These are phyloP conservation scores for Hoplodrina blanda DNA, from an alignment of 2,888 invertebrate species.

Conservation along the genomic window DNA sequence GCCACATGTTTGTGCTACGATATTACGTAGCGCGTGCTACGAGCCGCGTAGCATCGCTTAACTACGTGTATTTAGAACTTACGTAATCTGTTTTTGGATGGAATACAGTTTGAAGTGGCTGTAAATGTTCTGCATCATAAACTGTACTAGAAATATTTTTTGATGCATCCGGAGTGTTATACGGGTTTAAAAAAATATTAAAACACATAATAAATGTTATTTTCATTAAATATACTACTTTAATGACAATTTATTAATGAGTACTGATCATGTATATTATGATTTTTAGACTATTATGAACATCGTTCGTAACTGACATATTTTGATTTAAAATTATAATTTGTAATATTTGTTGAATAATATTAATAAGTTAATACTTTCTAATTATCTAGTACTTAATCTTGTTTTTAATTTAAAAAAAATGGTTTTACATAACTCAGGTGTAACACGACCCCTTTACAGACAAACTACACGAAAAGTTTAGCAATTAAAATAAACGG, in stretches of 20 bases:
- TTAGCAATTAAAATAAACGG: slow-evolving; percentile 20
- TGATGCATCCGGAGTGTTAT: not conserved
- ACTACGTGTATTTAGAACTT: slow-evolving; percentile 5
- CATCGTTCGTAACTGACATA: too few relatives aligned
- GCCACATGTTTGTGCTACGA: slow-evolving; percentile 38
- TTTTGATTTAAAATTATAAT: too few relatives aligned
- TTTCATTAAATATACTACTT: not conserved
- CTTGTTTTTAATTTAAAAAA: too few relatives aligned
- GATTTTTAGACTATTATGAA: too few relatives aligned
- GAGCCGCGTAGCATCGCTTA: slow-evolving; percentile 12
- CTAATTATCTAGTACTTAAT: too few relatives aligned
- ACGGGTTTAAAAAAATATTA: too few relatives aligned
- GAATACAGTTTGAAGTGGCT: not conserved
- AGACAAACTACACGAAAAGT: slow-evolving; percentile 1
- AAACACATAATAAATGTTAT: too few relatives aligned
- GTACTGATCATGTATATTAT: too few relatives aligned
- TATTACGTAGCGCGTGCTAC: slow-evolving; percentile 46
- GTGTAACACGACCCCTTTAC: not conserved
- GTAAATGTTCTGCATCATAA: not conserved
- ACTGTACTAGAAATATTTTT: not conserved
- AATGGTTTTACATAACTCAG: not conserved
- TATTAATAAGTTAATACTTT: too few relatives aligned
- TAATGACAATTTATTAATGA: too few relatives aligned
- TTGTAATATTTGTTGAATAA: too few relatives aligned
- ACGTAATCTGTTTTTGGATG: slow-evolving; percentile 11